Evolutionary conservation across 2,888 invertebrate genomes (phyloP).

Genomic region (Anarsia innoxiella): DNA sequence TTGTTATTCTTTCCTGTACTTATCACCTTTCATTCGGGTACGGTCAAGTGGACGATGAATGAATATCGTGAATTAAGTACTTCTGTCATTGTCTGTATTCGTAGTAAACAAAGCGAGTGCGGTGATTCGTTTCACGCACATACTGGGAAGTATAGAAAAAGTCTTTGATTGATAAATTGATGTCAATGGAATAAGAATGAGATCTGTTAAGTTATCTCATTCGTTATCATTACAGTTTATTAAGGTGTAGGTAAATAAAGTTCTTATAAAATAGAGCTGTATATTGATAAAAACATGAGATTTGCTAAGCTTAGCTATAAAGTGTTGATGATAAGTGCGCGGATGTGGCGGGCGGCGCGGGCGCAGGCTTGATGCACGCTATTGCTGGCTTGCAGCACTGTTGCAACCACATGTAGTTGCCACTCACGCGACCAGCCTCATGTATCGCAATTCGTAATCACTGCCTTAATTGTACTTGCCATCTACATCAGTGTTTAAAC

Average conservation of each 20-base stretch:
- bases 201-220: too few species aligned
- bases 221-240: too few species aligned
- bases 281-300: too few species aligned
- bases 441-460: conserved; percentile 12
- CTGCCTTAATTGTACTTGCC: conserved; percentile 12
- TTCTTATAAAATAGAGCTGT: too few species aligned
- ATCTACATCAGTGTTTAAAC: conserved; percentile 4
- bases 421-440: conserved; percentile 14
- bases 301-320: too few species aligned
- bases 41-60: conserved; percentile 2
- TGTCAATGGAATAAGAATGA: too few species aligned
- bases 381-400: conserved; percentile 38
- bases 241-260: too few species aligned
- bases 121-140: too few species aligned
- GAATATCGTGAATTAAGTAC: conserved; percentile 5
- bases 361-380: conserved; percentile 51
- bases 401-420: conserved; percentile 31
- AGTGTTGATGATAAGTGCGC: too few species aligned
- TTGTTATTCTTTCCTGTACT: conserved; percentile 4
- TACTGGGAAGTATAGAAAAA: too few species aligned
- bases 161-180: too few species aligned
- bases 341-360: too few species aligned
- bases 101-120: conserved; percentile 21
- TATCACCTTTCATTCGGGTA: conserved; percentile 1
- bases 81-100: conserved; percentile 13